Evolutionary conservation across 2,888 invertebrate genomes (phyloP).

Genomic region (Noctua pronuba): DNA sequence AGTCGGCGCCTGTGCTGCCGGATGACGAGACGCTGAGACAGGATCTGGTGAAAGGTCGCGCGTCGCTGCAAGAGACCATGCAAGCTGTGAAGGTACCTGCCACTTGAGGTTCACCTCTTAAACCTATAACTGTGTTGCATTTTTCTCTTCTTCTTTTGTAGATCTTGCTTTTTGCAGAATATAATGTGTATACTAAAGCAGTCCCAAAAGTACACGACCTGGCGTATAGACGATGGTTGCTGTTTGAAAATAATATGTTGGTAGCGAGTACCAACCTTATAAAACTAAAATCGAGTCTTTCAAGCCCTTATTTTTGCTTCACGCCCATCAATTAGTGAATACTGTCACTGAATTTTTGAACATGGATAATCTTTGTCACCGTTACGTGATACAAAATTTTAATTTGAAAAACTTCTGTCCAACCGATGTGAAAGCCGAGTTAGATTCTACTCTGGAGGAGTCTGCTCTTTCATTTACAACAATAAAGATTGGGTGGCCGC

Average conservation of each 20-base stretch:
- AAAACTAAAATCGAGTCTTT: neutral
- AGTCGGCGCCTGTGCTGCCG: neutral
- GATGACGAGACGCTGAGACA: neutral
- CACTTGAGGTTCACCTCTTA: neutral
- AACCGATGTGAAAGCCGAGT: too few relatives aligned
- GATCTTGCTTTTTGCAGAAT: neutral
- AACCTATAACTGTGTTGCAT: neutral
- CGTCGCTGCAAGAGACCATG: constrained; percentile 3
- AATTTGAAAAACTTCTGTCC: too few relatives aligned
- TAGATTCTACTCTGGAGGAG: too few relatives aligned
- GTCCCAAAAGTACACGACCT: neutral
- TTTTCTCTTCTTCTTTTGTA: neutral
- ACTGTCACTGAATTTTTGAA: too few relatives aligned
- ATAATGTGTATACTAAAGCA: neutral
- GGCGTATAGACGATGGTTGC: neutral
- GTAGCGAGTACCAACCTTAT: neutral
- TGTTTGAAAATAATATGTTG: neutral
- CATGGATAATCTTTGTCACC: too few relatives aligned
- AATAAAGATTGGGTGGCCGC: too few relatives aligned
- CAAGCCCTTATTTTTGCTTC: neutral
- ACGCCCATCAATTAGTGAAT: too few relatives aligned
- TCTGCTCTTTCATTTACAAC: too few relatives aligned
- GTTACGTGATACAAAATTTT: too few relatives aligned
- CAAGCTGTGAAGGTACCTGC: constrained; percentile 8
- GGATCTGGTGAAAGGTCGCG: neutral